Percentiles rank a stretch among this genome's conserved stretches.
Conservation (phyloP, 2,888 invertebrate species). For the Folsomia candida region DNA sequence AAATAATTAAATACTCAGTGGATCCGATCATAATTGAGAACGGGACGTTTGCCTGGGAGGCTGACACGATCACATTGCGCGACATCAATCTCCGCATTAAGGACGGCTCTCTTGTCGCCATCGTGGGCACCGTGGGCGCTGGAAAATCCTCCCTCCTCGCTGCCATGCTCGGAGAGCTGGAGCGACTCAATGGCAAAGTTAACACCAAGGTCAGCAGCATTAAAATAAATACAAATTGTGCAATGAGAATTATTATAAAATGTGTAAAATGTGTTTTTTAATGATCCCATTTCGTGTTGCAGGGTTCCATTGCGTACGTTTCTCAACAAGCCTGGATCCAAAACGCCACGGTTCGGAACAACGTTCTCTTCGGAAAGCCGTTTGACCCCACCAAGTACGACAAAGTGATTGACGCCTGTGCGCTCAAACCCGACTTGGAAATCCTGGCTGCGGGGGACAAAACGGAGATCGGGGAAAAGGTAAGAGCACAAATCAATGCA, state of each 20-base stretch:
- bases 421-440: slow-evolving; percentile 83
- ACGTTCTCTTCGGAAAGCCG: slow-evolving; percentile 85
- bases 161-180: slow-evolving; percentile 58
- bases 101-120: slow-evolving; percentile 30
- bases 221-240: not conserved
- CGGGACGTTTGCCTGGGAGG: slow-evolving; percentile 59
- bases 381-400: slow-evolving; percentile 71
- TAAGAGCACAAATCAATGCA: too few relatives aligned
- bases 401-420: slow-evolving; percentile 82
- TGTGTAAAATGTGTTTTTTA: too few relatives aligned
- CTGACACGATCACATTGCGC: slow-evolving; percentile 48
- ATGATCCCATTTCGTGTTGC: too few relatives aligned
- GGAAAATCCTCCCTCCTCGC: slow-evolving; percentile 58
- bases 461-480: slow-evolving; percentile 98
- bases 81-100: slow-evolving; percentile 53
- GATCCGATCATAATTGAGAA: slow-evolving; percentile 56
- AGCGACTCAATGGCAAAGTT: slow-evolving; percentile 52
- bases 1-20: slow-evolving; percentile 38
- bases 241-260: slow-evolving; percentile 60
- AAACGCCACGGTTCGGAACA: slow-evolving; percentile 87
- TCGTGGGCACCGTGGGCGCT: slow-evolving; percentile 57
- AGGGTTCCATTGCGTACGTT: slow-evolving; percentile 77
- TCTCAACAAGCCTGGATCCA: slow-evolving; percentile 98
- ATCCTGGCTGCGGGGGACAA: slow-evolving; percentile 93
- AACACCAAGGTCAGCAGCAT: slow-evolving; percentile 48